A percentile compares a stretch with the other conserved stretches of the same genome.
Evolutionary conservation across 2,797 vertebrate genomes (phyloP).

Genomic region (Coregonus sp.): DNA sequence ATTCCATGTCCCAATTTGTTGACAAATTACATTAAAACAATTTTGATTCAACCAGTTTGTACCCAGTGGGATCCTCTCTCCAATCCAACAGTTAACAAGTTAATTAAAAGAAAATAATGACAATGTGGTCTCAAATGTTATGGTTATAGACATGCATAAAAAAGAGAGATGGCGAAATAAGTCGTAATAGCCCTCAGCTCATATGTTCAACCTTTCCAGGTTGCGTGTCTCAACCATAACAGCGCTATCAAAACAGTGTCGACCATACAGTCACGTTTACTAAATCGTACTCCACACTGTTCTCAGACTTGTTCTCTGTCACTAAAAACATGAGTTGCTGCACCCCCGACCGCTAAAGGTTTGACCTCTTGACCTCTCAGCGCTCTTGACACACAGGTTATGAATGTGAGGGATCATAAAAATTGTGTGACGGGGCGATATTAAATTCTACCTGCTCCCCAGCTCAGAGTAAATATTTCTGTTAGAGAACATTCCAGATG

Average conservation of each 20-base stretch:
- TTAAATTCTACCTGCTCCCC: slow-evolving; percentile 2
- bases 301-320: slow-evolving; percentile 1
- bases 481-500: slow-evolving; percentile 13
- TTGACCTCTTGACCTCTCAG: neutral
- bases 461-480: slow-evolving; percentile 3
- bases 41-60: too few species aligned
- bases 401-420: neutral
- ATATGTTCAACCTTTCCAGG: neutral
- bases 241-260: neutral
- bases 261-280: neutral
- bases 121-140: neutral
- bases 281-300: neutral
- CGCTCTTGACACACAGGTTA: neutral
- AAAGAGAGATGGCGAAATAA: neutral
- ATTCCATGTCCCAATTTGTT: too few species aligned
- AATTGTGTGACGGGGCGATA: neutral
- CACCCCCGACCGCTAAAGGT: neutral
- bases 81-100: neutral
- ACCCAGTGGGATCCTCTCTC: neutral
- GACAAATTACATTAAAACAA: too few species aligned
- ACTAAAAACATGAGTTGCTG: neutral
- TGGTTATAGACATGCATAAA: neutral
- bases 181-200: neutral
- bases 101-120: neutral
- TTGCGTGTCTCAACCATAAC: neutral